Percentiles rank a stretch among this genome's conserved stretches.
Conservation (phyloP, 1,140 invertebrate genomes). For the Panulirus ornatus region DNA sequence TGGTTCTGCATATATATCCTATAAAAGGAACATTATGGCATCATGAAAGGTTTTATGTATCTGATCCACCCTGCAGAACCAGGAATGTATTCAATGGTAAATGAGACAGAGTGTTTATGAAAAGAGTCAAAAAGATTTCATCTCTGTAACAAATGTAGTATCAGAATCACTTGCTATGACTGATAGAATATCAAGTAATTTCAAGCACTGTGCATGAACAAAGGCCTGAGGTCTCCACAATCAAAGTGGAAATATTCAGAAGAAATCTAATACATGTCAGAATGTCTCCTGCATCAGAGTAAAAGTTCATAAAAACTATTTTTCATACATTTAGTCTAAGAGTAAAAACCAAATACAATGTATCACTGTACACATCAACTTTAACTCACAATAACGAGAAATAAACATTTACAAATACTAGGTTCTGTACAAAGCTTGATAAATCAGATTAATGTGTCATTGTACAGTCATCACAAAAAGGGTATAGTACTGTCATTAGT, state of each 20-base stretch:
- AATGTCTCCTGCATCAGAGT: not conserved
- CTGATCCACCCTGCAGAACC: too few species aligned
- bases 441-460: not conserved
- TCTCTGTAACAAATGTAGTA: too few species aligned
- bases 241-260: not conserved
- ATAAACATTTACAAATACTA: constrained; percentile 11
- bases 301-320: not conserved
- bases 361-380: not conserved
- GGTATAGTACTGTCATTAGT: not conserved
- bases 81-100: too few species aligned
- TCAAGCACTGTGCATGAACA: not conserved
- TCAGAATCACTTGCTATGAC: too few species aligned
- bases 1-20: too few species aligned
- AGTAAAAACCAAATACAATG: not conserved
- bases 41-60: too few species aligned
- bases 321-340: not conserved
- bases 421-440: not conserved
- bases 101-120: too few species aligned
- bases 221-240: not conserved
- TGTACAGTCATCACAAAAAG: too few species aligned
- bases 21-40: too few species aligned
- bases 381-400: not conserved
- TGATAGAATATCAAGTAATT: not conserved
- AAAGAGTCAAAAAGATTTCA: not conserved
- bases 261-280: not conserved